Evolutionary conservation across 2,888 invertebrate genomes (phyloP).

Genomic region (Patella caerulea): DNA sequence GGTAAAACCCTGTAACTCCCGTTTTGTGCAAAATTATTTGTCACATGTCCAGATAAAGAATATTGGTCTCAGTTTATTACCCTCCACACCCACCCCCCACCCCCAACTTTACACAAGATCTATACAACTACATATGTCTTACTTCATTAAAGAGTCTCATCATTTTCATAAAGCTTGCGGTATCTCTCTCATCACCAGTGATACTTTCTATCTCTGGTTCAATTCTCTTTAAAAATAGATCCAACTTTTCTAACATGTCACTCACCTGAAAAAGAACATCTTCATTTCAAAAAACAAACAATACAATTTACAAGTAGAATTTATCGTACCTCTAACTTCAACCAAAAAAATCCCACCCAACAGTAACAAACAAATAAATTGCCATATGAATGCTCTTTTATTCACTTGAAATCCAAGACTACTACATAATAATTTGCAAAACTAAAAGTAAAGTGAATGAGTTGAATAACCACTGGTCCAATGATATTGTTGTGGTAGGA

Average conservation of each 20-base stretch:
- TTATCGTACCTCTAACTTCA: background rate
- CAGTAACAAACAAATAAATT: background rate
- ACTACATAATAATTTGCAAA: no score
- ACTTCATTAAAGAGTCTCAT: slow-evolving; percentile 72
- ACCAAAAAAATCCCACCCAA: background rate
- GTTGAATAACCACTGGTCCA: no score
- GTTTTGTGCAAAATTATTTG: no score
- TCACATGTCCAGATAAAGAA: no score
- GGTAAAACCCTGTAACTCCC: no score
- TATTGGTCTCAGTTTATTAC: no score
- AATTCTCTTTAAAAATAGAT: slow-evolving; percentile 68
- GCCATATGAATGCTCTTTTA: background rate
- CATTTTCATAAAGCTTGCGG: slow-evolving; percentile 71
- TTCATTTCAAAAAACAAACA: background rate
- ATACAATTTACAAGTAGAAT: background rate
- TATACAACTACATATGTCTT: background rate
- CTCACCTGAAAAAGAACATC: slow-evolving; percentile 44
- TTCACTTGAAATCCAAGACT: no score
- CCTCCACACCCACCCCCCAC: no score
- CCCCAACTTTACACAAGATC: no score
- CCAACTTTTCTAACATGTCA: slow-evolving; percentile 62
- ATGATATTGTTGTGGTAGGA: no score
- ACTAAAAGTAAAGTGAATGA: no score
- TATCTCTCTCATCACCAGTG: slow-evolving; percentile 71
- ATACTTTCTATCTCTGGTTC: slow-evolving; percentile 72